Percentiles rank a stretch among this genome's conserved stretches.
Conservation (phyloP, 2,888 invertebrate species). For the Theretra japonica region DNA sequence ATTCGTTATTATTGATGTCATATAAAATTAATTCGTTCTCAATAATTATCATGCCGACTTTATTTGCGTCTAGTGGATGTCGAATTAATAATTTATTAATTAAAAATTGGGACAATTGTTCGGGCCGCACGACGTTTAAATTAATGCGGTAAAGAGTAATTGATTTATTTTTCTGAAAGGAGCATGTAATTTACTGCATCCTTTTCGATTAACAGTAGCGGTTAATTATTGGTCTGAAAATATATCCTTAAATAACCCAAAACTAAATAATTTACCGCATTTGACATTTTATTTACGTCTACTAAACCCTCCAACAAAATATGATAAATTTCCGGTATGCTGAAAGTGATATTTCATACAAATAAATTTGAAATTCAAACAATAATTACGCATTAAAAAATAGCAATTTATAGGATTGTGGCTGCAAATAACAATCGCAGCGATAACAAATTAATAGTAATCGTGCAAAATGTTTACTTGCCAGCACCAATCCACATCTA, state of each 20-base stretch:
- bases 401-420: too few species aligned
- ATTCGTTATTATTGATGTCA: neutral
- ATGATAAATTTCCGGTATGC: too few species aligned
- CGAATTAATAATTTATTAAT: constrained; percentile 20
- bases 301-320: too few species aligned
- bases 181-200: neutral
- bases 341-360: too few species aligned
- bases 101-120: constrained; percentile 4
- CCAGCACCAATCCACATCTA: constrained; percentile 31
- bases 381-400: too few species aligned
- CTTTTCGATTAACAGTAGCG: neutral
- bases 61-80: constrained; percentile 9
- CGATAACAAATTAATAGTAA: neutral
- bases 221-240: too few species aligned
- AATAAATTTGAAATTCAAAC: too few species aligned
- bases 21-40: constrained; percentile 13
- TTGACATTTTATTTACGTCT: too few species aligned
- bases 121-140: neutral
- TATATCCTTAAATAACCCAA: too few species aligned
- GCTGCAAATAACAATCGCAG: too few species aligned
- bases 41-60: constrained; percentile 14
- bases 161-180: neutral
- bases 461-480: neutral
- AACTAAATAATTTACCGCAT: too few species aligned
- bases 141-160: neutral